Conservation (phyloP, 1,140 invertebrate genomes). For the Bicyclus anynana region DNA sequence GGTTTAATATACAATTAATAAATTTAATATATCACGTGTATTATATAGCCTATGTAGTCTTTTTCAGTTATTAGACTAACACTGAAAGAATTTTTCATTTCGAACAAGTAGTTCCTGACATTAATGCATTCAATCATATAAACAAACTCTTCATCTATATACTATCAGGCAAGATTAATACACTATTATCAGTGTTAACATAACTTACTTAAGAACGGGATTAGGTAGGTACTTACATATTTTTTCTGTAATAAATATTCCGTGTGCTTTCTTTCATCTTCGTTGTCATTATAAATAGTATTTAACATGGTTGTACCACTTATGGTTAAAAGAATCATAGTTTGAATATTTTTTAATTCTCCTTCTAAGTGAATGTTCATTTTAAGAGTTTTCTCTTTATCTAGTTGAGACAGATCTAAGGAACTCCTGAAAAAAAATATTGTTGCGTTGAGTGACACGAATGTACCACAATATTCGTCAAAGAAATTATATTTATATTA, state of each 20-base stretch:
- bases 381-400: constrained; percentile 60
- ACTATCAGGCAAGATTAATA: too few relatives aligned
- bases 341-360: constrained; percentile 80
- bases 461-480: neutral
- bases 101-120: too few relatives aligned
- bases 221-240: constrained; percentile 86
- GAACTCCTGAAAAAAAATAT: constrained; percentile 36
- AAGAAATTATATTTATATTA: too few relatives aligned
- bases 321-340: constrained; percentile 93
- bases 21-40: too few relatives aligned
- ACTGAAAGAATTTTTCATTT: too few relatives aligned
- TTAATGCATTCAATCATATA: too few relatives aligned
- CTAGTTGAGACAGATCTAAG: constrained; percentile 42
- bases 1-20: neutral
- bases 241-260: constrained; percentile 65
- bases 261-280: constrained; percentile 50
- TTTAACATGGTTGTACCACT: constrained; percentile 92
- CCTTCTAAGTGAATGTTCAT: constrained; percentile 42
- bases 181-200: too few relatives aligned
- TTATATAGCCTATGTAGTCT: too few relatives aligned
- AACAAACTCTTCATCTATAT: too few relatives aligned
- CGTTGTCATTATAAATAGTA: constrained; percentile 89
- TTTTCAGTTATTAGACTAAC: too few relatives aligned
- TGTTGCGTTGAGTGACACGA: neutral
- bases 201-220: too few relatives aligned